phyloP scores from a whole-genome alignment of 1,140 invertebrate species.

The Ctenoplectra terminalis region DNA sequence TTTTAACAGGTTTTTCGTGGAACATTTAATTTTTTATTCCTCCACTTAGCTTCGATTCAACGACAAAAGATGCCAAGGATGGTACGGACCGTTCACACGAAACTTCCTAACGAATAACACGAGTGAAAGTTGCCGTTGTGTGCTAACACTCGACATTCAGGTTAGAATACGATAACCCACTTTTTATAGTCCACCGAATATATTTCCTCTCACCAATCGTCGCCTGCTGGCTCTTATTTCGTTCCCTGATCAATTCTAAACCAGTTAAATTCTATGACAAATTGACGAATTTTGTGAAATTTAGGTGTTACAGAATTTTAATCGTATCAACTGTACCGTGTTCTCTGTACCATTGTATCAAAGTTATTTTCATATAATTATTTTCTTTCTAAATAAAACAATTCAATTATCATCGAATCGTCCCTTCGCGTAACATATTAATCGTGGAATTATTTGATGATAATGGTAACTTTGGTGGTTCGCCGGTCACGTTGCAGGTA shows the following conservation, averaged over 20 bases:
- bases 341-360: neutral
- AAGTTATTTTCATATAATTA: neutral
- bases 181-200: conserved; percentile 49
- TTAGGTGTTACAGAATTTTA: neutral
- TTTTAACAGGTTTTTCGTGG: conserved; percentile 67
- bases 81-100: conserved; percentile 9
- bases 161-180: conserved; percentile 76
- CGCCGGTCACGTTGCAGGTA: conserved; percentile 42
- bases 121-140: conserved; percentile 35
- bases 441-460: neutral
- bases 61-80: conserved; percentile 44
- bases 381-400: neutral
- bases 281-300: neutral
- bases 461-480: neutral
- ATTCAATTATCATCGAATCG: too few relatives aligned
- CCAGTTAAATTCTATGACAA: neutral
- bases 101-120: conserved; percentile 18
- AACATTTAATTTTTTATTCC: conserved; percentile 51
- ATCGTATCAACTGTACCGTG: neutral
- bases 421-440: too few relatives aligned
- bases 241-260: neutral
- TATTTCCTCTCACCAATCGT: neutral
- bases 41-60: conserved; percentile 11
- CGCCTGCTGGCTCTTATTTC: neutral
- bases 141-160: conserved; percentile 62